Percentiles rank a stretch among this genome's conserved stretches.
phyloP scores from a whole-genome alignment of 2,888 invertebrate genomes.

The Suillia variegata region DNA sequence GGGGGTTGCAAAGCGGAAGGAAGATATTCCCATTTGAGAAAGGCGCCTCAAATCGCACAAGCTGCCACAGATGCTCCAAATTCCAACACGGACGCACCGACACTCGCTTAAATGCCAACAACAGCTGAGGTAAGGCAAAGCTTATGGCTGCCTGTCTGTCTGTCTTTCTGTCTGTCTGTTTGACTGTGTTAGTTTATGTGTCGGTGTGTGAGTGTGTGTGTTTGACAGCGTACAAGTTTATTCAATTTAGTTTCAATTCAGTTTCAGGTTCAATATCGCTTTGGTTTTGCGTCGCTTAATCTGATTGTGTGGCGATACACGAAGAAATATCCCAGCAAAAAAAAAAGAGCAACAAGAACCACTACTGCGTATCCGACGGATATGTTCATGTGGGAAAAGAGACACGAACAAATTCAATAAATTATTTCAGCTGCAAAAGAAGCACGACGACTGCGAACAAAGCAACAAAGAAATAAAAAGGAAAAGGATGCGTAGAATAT shows the following conservation, averaged over 20 bases:
- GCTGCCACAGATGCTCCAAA: neutral
- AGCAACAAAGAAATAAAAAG: neutral
- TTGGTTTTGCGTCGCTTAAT: neutral
- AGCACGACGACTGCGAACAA: too few species aligned
- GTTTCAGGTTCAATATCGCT: neutral
- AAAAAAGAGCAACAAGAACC: too few species aligned
- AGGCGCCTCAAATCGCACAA: neutral
- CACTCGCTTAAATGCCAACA: neutral
- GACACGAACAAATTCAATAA: slow-evolving; percentile 6
- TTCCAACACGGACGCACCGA: neutral
- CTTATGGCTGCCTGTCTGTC: too few species aligned
- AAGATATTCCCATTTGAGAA: too few species aligned
- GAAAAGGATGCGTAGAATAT: neutral
- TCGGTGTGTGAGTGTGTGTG: too few species aligned
- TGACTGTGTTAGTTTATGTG: too few species aligned
- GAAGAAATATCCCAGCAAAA: too few species aligned
- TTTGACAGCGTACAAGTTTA: neutral
- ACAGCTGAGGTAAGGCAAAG: neutral
- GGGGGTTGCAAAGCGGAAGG: too few species aligned
- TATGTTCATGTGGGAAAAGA: neutral
- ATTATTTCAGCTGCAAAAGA: slow-evolving; percentile 7
- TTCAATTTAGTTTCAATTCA: neutral
- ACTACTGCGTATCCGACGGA: neutral
- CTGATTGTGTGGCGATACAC: neutral
- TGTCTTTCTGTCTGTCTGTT: too few species aligned